phyloP scores from a whole-genome alignment of 2,113 vertebrate species.

The Phylloscopus trochilus region DNA sequence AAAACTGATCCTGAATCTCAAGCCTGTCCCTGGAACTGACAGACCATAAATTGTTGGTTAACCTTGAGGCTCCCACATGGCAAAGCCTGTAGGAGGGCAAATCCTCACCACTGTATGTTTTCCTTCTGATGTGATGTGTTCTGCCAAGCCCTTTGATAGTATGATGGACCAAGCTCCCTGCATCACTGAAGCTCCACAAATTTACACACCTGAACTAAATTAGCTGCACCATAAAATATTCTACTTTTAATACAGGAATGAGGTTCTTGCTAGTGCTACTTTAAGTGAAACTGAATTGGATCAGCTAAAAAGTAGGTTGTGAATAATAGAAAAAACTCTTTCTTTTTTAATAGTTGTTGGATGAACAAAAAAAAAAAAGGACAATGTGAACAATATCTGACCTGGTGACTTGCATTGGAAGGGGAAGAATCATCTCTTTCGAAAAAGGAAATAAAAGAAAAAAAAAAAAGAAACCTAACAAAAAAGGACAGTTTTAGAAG shows the following conservation, averaged over 20 bases:
- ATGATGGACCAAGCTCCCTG: not conserved
- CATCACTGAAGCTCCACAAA: not conserved
- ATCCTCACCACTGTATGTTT: not conserved
- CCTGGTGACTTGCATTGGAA: not conserved
- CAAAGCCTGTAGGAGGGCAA: not conserved
- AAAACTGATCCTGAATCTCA: not conserved
- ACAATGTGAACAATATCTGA: not conserved
- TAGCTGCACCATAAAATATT: not conserved
- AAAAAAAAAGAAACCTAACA: rapidly evolving
- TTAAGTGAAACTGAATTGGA: not conserved
- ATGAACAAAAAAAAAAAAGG: not conserved
- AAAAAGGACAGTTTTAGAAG: not conserved
- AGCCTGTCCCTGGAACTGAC: not conserved
- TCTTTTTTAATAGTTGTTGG: not conserved
- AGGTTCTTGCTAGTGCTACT: not conserved
- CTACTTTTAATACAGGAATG: not conserved
- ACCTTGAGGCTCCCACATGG: not conserved
- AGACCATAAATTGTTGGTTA: not conserved
- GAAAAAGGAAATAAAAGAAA: not conserved
- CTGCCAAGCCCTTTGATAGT: not conserved
- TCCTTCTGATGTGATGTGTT: not conserved
- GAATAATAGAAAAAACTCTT: not conserved
- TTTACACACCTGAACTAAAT: not conserved
- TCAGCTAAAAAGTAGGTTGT: not conserved
- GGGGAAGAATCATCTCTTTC: not conserved